phyloP scores from a whole-genome alignment of 2,888 invertebrate species.

The Glomeris marginata region DNA sequence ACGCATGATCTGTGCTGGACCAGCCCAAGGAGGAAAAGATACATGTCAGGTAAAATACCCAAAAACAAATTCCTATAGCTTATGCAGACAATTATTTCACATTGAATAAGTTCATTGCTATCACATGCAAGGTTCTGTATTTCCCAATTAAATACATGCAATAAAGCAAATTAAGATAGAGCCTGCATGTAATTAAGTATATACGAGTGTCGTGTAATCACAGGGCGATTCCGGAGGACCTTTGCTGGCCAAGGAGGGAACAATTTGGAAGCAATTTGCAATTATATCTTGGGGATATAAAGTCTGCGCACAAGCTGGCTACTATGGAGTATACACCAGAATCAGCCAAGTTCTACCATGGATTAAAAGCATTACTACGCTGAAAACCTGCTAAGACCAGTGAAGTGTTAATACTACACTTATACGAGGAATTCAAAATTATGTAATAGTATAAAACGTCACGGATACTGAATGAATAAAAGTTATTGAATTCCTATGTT shows the following conservation, averaged over 20 bases:
- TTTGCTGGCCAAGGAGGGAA: background rate
- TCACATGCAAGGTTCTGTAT: too few species aligned
- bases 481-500: background rate
- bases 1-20: conserved; percentile 13
- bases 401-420: too few species aligned
- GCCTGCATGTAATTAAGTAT: background rate
- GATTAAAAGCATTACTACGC: conserved; percentile 8
- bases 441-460: too few species aligned
- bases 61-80: conserved; percentile 10
- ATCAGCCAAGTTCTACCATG: conserved; percentile 6
- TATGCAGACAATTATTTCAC: conserved; percentile 4
- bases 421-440: too few species aligned
- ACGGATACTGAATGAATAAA: too few species aligned
- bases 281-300: conserved; percentile 12
- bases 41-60: conserved; percentile 12
- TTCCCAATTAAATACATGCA: background rate
- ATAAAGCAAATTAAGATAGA: background rate
- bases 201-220: background rate
- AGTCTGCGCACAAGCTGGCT: conserved; percentile 11
- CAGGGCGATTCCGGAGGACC: conserved; percentile 15
- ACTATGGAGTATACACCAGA: conserved; percentile 13
- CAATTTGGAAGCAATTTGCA: conserved; percentile 6
- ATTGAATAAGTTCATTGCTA: too few species aligned
- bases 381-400: conserved; percentile 7
- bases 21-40: conserved; percentile 11